Conservation (phyloP, 2,113 vertebrate species). For the Microcebus jonahi region DNA sequence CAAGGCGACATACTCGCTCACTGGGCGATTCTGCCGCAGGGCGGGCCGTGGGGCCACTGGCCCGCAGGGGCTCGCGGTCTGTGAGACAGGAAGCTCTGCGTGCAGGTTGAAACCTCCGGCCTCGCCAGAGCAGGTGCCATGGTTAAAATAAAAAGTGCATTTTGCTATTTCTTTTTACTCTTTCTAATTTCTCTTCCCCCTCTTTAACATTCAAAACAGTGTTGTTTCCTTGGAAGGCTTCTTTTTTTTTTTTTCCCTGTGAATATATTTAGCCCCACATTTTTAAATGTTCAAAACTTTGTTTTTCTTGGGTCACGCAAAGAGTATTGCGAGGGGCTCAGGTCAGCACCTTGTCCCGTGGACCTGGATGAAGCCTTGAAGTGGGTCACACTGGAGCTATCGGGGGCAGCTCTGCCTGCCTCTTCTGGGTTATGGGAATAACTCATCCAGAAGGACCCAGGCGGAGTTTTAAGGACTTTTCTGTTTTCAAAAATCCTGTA, state of each 20-base stretch:
- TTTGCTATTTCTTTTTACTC: neutral
- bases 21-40: accelerated
- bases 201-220: neutral
- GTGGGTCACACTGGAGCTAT: neutral
- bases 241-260: neutral
- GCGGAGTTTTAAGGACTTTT: neutral
- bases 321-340: neutral
- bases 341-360: neutral
- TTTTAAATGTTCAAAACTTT: neutral
- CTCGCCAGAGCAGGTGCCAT: no score
- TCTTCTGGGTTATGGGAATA: neutral
- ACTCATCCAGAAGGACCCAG: neutral
- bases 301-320: neutral
- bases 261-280: neutral
- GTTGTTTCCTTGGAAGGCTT: constrained; percentile 1
- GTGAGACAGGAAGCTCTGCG: accelerated
- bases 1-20: accelerated
- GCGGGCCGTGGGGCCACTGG: neutral
- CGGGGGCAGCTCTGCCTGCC: neutral
- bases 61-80: neutral
- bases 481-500: neutral
- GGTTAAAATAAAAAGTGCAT: neutral
- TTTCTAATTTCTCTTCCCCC: neutral
- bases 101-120: neutral
- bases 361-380: constrained; percentile 6